phyloP scores from a whole-genome alignment of 1,140 invertebrate species.

The Conopomorpha cramerella region DNA sequence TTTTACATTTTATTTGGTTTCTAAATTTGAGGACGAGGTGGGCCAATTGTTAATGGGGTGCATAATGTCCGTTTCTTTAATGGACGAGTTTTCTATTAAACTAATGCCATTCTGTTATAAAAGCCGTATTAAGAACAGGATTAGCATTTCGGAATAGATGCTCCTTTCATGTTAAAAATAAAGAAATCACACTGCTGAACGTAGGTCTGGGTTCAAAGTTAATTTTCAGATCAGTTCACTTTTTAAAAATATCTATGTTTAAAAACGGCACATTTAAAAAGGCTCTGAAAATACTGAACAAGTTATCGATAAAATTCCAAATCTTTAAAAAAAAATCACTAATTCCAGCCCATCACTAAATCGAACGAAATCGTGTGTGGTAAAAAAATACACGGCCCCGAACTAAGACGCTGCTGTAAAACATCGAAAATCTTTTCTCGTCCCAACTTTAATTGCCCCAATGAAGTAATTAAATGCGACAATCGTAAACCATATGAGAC shows the following conservation, averaged over 20 bases:
- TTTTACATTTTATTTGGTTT: no score
- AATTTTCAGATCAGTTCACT: neutral
- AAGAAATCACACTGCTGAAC: neutral
- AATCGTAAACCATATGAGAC: constrained; percentile 48
- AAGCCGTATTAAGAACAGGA: no score
- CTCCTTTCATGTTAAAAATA: no score
- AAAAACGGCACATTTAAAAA: neutral
- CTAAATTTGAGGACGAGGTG: no score
- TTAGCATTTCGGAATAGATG: no score
- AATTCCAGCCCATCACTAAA: constrained; percentile 25
- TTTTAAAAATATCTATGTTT: neutral
- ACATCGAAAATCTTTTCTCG: constrained; percentile 49
- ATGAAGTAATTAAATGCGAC: constrained; percentile 59
- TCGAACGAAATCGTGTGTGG: constrained; percentile 46
- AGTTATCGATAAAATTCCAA: neutral
- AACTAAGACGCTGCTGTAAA: constrained; percentile 55
- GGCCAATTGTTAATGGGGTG: no score
- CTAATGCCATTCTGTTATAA: no score
- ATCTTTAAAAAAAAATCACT: constrained; percentile 7
- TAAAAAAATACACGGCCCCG: constrained; percentile 54
- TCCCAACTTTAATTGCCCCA: constrained; percentile 55
- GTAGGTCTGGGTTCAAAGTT: neutral
- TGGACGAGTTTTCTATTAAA: no score
- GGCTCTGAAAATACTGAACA: neutral
- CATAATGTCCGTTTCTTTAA: no score